A percentile compares a stretch with the other conserved stretches of the same genome.
Conservation (phyloP, 2,113 vertebrate species). For the Motacilla alba region DNA sequence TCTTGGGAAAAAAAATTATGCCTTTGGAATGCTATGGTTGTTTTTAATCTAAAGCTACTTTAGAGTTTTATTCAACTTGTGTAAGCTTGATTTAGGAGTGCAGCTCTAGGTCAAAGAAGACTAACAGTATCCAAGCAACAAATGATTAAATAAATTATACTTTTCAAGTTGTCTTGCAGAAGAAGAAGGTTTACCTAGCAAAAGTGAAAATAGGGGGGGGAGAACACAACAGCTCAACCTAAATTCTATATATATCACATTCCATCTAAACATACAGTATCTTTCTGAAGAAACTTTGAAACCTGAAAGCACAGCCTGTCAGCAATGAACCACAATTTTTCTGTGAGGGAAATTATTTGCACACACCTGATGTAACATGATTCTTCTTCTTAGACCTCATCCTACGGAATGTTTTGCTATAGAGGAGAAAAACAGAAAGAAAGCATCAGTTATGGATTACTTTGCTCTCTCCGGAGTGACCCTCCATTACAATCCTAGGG, state of each 20-base stretch:
- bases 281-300: not conserved
- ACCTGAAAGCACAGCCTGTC: not conserved
- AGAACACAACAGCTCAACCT: not conserved
- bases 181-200: not conserved
- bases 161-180: not conserved
- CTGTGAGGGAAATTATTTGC: not conserved
- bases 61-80: not conserved
- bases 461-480: not conserved
- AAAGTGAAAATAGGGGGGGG: not conserved
- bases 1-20: not conserved
- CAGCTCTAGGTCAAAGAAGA: not conserved
- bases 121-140: slow-evolving; percentile 7
- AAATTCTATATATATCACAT: not conserved
- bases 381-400: not conserved
- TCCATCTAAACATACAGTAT: not conserved
- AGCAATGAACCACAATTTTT: not conserved
- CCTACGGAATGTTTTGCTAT: not conserved
- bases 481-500: not conserved
- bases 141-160: not conserved
- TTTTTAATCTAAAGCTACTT: not conserved
- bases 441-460: not conserved
- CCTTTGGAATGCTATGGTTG: not conserved
- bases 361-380: not conserved
- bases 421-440: not conserved
- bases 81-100: not conserved